Conservation (phyloP, 2,888 invertebrate genomes). For the Actias luna region DNA sequence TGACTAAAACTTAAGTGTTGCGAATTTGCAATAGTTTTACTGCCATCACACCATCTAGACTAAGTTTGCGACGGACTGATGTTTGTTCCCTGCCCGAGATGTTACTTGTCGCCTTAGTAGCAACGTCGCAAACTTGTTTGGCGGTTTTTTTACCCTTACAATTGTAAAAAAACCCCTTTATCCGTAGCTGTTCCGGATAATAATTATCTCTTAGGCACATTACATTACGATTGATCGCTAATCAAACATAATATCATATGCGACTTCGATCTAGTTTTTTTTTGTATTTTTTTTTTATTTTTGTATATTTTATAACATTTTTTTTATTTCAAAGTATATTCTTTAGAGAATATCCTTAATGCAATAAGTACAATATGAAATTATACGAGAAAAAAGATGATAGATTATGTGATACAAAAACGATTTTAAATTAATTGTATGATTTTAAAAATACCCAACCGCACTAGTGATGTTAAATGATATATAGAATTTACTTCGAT, state of each 20-base stretch:
- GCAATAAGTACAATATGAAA: slow-evolving; percentile 78
- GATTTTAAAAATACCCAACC: slow-evolving; percentile 71
- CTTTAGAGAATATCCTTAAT: slow-evolving; percentile 78
- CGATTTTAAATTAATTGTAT: slow-evolving; percentile 63
- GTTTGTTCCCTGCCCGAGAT: slow-evolving; percentile 14
- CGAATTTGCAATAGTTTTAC: slow-evolving; percentile 38
- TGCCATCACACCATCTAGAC: slow-evolving; percentile 30
- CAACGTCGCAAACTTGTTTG: slow-evolving; percentile 46
- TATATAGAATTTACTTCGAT: slow-evolving; percentile 26
- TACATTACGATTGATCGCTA: slow-evolving; percentile 70
- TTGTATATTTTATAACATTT: slow-evolving; percentile 57
- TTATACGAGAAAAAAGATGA: slow-evolving; percentile 63
- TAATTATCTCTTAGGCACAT: slow-evolving; percentile 72
- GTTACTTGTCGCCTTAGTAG: slow-evolving; percentile 43
- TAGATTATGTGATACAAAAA: slow-evolving; percentile 61
- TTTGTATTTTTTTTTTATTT: slow-evolving; percentile 41
- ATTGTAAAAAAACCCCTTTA: slow-evolving; percentile 46
- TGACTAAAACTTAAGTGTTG: slow-evolving; percentile 21
- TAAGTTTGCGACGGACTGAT: slow-evolving; percentile 49
- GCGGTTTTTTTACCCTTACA: slow-evolving; percentile 43
- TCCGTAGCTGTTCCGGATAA: slow-evolving; percentile 60
- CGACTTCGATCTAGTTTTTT: slow-evolving; percentile 60
- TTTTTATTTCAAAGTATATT: slow-evolving; percentile 65
- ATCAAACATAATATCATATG: slow-evolving; percentile 78
- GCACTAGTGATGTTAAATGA: slow-evolving; percentile 49